A percentile compares a stretch with the other conserved stretches of the same genome.
Conservation (phyloP, 2,797 vertebrate genomes). For the Pyrocephalus nanus region DNA sequence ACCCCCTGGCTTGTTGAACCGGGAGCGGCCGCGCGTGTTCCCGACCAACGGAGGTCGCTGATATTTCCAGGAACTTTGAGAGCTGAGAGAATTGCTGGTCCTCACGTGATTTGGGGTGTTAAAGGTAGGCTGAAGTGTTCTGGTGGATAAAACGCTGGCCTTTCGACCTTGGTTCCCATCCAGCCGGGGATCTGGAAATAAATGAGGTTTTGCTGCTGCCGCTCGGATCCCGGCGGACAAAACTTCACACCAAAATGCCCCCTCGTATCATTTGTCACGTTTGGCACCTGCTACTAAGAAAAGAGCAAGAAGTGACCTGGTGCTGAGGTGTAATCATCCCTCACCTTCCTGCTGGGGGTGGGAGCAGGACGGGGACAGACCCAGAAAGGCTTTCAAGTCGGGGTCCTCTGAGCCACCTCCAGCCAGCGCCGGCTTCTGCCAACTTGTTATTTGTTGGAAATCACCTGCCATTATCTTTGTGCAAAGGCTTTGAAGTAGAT, state of each 20-base stretch:
- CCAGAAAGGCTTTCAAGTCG: constrained; percentile 39
- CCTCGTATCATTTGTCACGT: constrained; percentile 68
- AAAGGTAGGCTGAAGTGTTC: constrained; percentile 8
- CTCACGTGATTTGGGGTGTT: constrained; percentile 1
- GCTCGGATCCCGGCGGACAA: constrained; percentile 42
- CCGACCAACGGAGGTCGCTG: fast-evolving
- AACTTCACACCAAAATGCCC: constrained; percentile 60
- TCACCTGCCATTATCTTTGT: not conserved
- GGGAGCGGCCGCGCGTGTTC: fast-evolving
- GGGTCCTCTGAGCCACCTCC: constrained; percentile 10
- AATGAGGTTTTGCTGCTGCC: constrained; percentile 64
- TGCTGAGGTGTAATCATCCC: constrained; percentile 72
- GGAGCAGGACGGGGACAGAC: not conserved
- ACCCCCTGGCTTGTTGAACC: not conserved
- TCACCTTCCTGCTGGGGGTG: constrained; percentile 67
- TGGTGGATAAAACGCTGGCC: constrained; percentile 38
- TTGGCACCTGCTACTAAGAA: constrained; percentile 57
- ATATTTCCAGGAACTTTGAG: not conserved
- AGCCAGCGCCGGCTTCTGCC: not conserved
- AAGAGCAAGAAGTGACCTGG: constrained; percentile 59
- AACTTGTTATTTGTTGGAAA: not conserved
- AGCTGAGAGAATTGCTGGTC: constrained; percentile 9
- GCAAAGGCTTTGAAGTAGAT: constrained; percentile 46
- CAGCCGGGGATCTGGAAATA: constrained; percentile 53
- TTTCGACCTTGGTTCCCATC: constrained; percentile 26